Evolutionary conservation across 2,113 vertebrate species (phyloP).

Genomic region (Sminthopsis crassicaudata): DNA sequence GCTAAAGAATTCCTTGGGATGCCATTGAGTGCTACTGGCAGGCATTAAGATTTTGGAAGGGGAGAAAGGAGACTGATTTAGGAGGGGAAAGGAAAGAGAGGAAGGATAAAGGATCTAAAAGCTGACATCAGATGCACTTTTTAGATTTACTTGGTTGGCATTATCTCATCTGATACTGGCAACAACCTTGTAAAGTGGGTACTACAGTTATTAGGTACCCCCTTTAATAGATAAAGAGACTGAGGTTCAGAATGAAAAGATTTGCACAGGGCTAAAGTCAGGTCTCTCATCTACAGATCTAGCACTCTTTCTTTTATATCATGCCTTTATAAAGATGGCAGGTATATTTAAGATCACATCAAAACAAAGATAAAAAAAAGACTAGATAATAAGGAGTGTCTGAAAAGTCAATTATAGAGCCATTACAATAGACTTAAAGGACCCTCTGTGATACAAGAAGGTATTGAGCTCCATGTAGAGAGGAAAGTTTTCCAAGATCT

Average conservation of each 20-base stretch:
- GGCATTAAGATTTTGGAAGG: neutral
- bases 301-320: neutral
- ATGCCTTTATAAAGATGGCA: neutral
- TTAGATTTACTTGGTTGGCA: neutral
- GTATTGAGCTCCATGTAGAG: neutral
- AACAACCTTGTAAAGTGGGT: neutral
- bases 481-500: neutral
- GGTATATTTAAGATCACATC: neutral
- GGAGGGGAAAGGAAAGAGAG: neutral
- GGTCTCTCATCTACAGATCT: neutral
- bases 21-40: neutral
- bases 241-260: neutral
- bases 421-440: neutral
- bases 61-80: neutral
- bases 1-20: neutral
- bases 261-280: neutral
- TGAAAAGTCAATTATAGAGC: neutral
- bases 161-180: neutral
- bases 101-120: neutral
- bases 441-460: neutral
- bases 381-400: neutral
- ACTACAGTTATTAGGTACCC: neutral
- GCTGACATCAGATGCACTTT: neutral
- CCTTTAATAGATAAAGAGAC: constrained; percentile 4
- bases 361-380: neutral